A percentile compares a stretch with the other conserved stretches of the same genome.
These are phyloP conservation scores for Chamaea fasciata DNA, from an alignment of 2,113 vertebrate species.

Conservation along the genomic window DNA sequence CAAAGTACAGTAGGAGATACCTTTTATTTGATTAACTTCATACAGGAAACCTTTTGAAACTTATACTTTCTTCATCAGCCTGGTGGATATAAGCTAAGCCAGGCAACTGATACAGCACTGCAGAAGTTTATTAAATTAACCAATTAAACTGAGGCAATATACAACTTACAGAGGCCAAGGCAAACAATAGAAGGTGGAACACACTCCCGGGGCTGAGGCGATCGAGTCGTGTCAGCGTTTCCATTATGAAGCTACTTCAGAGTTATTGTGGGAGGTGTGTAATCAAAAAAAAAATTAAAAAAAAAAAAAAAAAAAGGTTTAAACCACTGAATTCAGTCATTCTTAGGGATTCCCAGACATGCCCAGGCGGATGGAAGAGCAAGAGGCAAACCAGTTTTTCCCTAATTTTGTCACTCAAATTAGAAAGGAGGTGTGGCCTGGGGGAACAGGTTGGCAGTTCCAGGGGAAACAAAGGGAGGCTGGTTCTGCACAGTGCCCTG, in stretches of 20 bases:
- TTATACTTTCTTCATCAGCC: slow-evolving; percentile 26
- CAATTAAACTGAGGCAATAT: slow-evolving; percentile 42
- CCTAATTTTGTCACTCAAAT: slow-evolving; percentile 39
- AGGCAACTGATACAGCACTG: slow-evolving; percentile 49
- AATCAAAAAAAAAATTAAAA: not conserved
- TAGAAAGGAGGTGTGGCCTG: slow-evolving; percentile 16
- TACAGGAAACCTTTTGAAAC: slow-evolving; percentile 62
- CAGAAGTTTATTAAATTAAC: slow-evolving; percentile 62
- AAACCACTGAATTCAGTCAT: slow-evolving; percentile 46
- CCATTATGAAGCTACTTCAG: slow-evolving; percentile 33
- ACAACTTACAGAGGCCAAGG: slow-evolving; percentile 43
- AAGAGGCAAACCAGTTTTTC: not conserved
- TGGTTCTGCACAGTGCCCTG: not conserved
- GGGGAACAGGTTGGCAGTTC: not conserved
- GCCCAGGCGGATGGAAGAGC: not conserved
- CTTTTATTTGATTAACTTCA: slow-evolving; percentile 44
- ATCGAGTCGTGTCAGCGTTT: slow-evolving; percentile 22
- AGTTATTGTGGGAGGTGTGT: not conserved
- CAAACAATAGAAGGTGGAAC: slow-evolving; percentile 52
- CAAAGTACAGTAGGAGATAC: slow-evolving; percentile 16
- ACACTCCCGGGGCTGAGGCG: not conserved
- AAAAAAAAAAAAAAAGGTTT: not conserved
- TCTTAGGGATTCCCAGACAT: slow-evolving; percentile 45
- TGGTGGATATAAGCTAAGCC: slow-evolving; percentile 14
- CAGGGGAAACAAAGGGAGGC: not conserved